These are phyloP conservation scores for Sitta carolinensis DNA, from an alignment of 2,797 vertebrate species.

Conservation along the genomic window DNA sequence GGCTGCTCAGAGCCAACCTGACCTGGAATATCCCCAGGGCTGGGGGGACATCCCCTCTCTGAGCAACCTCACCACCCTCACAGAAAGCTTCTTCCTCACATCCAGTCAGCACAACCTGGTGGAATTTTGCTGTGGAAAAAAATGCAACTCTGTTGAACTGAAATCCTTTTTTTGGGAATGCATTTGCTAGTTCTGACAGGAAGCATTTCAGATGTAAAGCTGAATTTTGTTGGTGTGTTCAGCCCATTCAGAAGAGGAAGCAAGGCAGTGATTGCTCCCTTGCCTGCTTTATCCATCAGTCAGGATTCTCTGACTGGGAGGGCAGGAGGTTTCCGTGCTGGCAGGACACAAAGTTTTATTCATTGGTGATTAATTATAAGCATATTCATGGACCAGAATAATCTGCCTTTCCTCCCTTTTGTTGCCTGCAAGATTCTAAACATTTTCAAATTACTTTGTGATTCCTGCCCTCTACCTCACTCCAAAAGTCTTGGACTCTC, in stretches of 20 bases:
- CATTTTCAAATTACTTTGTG: neutral
- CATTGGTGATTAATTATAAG: neutral
- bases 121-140: neutral
- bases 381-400: neutral
- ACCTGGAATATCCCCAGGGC: neutral
- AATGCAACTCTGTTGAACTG: neutral
- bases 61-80: neutral
- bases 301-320: neutral
- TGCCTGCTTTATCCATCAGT: neutral
- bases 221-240: neutral
- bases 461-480: neutral
- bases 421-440: neutral
- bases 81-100: too few species aligned
- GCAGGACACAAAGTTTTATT: neutral
- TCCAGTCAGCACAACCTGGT: neutral
- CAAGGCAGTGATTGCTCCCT: neutral
- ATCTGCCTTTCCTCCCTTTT: neutral
- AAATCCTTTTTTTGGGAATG: neutral
- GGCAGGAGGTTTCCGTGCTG: neutral
- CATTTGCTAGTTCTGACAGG: neutral
- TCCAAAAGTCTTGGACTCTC: neutral
- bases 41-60: neutral
- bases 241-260: neutral
- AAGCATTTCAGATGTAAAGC: neutral
- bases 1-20: neutral